Evolutionary conservation across 2,888 invertebrate species (phyloP), one percentile per base, ranked within the genome.

Genomic region (Standfussiana lucernea): DNA sequence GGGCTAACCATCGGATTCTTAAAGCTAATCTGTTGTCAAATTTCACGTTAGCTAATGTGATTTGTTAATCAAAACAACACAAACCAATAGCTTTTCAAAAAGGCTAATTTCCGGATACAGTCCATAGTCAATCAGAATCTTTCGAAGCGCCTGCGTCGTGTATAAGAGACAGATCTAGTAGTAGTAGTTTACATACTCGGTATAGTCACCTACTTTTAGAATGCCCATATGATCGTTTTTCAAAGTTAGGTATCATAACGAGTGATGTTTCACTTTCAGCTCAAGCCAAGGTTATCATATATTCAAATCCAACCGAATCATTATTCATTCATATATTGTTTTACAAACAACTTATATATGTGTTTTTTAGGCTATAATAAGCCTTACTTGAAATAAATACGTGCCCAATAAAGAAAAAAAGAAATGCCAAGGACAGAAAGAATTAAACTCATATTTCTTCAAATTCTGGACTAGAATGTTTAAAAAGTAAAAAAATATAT

Each of bases 61-160:
- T 21, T 47, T 18, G 13, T 74, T 47, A 42, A 45, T 21, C 18
- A n/a, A 5, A 68, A 35, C 10, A 59, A 37, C 15, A n/a, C 24
- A 28, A 40, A 61, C 2, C 4, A 68, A 37, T 2, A 42, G 21
- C 11, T 42, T 72, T 45, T 50, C 3, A 35, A 72, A 32, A 72
- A 42, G 4, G 3, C n/a, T 32, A 24, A 62, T 32, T 40, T 42
- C 10, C n/a, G 32, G 4, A 59, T 7, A 40, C 13, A 61, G 6
- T 59, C 18, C 13, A 18, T 56, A 15, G 13, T 5, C 62, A 50
- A 42, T 64, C 37, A 4, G 2, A 32, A 42, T 35, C 28, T 32
- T 70, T 77, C 35, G 15, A 50, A 32, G 61, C 35, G 35, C 42
- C 28, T 62, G 72, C 7, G 50, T 71, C 35, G 15, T 32, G 10